Evolutionary conservation across 1,140 invertebrate species (phyloP).

Genomic region (Drosophila yakuba): DNA sequence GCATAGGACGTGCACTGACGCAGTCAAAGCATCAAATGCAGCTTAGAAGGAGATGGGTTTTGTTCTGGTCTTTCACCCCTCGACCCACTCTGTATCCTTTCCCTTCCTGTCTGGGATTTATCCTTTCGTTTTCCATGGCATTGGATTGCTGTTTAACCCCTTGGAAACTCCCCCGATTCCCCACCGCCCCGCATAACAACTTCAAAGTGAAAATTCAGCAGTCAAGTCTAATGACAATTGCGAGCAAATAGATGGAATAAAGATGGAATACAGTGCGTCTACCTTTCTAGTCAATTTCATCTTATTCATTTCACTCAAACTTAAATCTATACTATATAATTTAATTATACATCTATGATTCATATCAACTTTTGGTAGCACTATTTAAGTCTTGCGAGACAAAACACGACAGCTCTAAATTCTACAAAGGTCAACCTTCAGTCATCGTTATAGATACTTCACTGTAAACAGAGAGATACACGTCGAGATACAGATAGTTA

Average conservation of each 20-base stretch:
- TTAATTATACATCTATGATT: too few relatives aligned
- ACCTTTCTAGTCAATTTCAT: too few relatives aligned
- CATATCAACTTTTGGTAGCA: too few relatives aligned
- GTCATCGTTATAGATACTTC: background rate
- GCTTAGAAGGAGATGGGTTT: slow-evolving; percentile 27
- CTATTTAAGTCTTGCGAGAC: too few relatives aligned
- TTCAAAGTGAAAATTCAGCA: slow-evolving; percentile 76
- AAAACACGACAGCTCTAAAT: too few relatives aligned
- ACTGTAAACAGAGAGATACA: slow-evolving; percentile 14
- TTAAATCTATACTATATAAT: too few relatives aligned
- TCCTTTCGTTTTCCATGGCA: slow-evolving; percentile 77
- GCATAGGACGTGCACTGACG: slow-evolving; percentile 71
- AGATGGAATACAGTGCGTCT: slow-evolving; percentile 10
- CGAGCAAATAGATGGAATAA: slow-evolving; percentile 50
- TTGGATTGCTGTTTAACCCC: slow-evolving; percentile 42
- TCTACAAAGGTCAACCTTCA: too few relatives aligned
- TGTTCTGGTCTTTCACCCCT: slow-evolving; percentile 5
- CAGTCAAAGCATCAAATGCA: slow-evolving; percentile 80
- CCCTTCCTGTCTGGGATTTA: slow-evolving; percentile 59
- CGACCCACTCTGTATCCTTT: slow-evolving; percentile 7
- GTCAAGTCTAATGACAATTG: slow-evolving; percentile 72
- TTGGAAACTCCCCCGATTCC: background rate
- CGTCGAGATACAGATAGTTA: slow-evolving; percentile 19
- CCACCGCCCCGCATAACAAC: slow-evolving; percentile 47
- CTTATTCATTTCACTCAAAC: too few relatives aligned